Evolutionary conservation across 2,113 vertebrate species (phyloP), one percentile per base, ranked within the genome.

Genomic region (Miniopterus natalensis): DNA sequence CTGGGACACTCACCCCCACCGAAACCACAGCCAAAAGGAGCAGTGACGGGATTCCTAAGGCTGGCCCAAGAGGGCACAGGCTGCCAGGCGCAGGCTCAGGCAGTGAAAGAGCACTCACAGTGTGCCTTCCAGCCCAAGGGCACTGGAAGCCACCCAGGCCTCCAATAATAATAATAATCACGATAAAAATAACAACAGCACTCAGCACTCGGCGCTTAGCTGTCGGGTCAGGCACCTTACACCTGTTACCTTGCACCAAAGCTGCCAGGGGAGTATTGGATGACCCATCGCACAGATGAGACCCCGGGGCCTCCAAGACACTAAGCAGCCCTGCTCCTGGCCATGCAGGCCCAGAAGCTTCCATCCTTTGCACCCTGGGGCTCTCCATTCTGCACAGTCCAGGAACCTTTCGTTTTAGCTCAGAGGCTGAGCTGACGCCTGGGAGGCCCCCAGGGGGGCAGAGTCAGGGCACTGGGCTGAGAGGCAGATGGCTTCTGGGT

Each of bases 1-100:
- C 79, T n/a, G 5, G 42, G 49, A 68, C 66, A 45, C 53, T 27
- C 73, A 55, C 23, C 74, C 61, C 27, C 65, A 27, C 70, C 5
- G 0, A 80, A 87, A 88, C 77, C 49, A 11, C 74, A 70, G 80
- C 55, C 6, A n/a, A 57, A 42, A 27, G n/a, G 18, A 4, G 18
- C 9, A 6, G 2, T 0, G 0, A n/a, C 0, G 18, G 53, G 78
- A 21, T 51, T n/a, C 94, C 78, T 13, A 5, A 1, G 8, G 81
- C 11, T 8, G 7, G 0, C 47, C 71, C 29, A 0, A 14, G 23
- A 2, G 51, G 68, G 36, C 45, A 1, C 40, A 0, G 51, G 79
- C 87, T 80, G 74, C 70, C 70, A 6, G 47, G 61, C 27, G 23
- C 6, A 0, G 51, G 17, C 1, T 5, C 29, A 49, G 74, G 71